These are phyloP conservation scores for Mormyrops boulengeri DNA, from an alignment of 2,797 vertebrate genomes.

Conservation along the genomic window DNA sequence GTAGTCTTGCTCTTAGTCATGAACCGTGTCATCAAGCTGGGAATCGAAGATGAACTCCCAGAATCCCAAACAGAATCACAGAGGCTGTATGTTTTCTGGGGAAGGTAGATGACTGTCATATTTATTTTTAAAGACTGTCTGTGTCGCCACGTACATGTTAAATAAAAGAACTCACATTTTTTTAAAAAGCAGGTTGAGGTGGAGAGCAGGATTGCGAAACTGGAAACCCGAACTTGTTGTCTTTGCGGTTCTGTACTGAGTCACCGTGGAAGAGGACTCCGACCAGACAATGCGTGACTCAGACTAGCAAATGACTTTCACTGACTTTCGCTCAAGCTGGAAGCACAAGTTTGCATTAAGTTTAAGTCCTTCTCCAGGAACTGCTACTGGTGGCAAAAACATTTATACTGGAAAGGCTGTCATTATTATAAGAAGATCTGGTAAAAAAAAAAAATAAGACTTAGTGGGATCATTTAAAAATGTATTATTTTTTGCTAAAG, in stretches of 20 bases:
- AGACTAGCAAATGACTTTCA: background rate
- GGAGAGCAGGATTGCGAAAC: background rate
- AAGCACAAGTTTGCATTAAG: background rate
- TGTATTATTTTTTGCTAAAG: background rate
- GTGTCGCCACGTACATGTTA: background rate
- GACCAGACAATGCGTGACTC: background rate
- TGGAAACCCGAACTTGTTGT: background rate
- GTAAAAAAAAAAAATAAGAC: background rate
- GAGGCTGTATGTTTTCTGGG: background rate
- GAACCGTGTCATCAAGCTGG: background rate
- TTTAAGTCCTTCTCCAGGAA: background rate
- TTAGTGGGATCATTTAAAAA: background rate
- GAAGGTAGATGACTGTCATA: background rate
- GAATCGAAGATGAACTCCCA: background rate
- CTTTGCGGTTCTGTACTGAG: background rate
- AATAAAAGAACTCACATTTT: background rate
- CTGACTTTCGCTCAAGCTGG: background rate
- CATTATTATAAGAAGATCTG: background rate
- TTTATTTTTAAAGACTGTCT: conserved; percentile 1
- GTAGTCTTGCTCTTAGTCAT: background rate
- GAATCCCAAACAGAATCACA: background rate
- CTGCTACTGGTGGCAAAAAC: background rate
- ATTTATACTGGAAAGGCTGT: background rate
- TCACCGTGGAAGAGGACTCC: background rate
- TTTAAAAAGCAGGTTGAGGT: background rate